Evolutionary conservation across 2,797 vertebrate species (phyloP).

Genomic region (Pristis pectinata): DNA sequence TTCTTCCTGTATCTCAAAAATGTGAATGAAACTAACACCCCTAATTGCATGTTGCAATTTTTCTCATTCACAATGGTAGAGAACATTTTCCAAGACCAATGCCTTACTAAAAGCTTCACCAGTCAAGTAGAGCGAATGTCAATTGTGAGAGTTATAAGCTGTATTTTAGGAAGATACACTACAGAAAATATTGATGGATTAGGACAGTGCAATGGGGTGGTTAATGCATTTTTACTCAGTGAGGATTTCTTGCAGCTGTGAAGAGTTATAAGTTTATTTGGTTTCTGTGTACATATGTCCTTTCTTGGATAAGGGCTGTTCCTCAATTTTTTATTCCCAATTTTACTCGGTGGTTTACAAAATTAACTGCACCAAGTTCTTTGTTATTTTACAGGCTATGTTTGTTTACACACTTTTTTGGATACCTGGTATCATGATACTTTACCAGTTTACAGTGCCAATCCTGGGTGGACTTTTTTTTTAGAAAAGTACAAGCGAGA

Average conservation of each 20-base stretch:
- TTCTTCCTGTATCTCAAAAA: neutral
- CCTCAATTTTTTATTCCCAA: neutral
- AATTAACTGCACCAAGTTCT: neutral
- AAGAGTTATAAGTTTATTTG: neutral
- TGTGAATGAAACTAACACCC: neutral
- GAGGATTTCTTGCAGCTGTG: neutral
- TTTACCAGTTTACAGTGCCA: neutral
- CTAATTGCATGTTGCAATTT: neutral
- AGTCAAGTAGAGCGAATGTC: neutral
- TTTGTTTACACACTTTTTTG: neutral
- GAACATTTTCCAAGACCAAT: neutral
- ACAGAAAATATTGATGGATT: neutral
- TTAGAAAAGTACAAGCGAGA: neutral
- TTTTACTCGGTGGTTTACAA: neutral
- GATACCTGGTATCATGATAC: neutral
- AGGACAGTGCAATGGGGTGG: neutral
- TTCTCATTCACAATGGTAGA: neutral
- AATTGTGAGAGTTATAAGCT: neutral
- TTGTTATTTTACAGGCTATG: neutral
- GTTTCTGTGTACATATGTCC: neutral
- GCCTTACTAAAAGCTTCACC: neutral
- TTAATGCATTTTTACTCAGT: neutral
- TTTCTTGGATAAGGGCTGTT: neutral
- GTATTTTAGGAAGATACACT: neutral
- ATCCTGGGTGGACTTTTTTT: neutral